A percentile compares a stretch with the other conserved stretches of the same genome.
Conservation (phyloP, 2,888 invertebrate genomes). For the Tholera decimalis region DNA sequence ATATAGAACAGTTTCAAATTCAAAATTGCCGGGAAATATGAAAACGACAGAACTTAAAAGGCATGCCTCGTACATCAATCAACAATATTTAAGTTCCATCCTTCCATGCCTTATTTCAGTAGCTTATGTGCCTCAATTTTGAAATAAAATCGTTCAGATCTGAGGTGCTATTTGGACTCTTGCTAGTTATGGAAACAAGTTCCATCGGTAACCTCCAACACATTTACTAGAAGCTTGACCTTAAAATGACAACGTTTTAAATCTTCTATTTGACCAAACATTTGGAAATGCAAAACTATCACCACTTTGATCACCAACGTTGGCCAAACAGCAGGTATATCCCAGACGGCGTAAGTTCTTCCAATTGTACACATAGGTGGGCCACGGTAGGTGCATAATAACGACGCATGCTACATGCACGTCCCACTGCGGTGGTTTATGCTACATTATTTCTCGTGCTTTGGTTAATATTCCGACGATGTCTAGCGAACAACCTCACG, state of each 20-base stretch:
- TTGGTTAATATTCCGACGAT: constrained; percentile 84
- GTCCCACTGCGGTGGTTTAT: constrained; percentile 84
- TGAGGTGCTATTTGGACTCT: no score
- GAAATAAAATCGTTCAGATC: no score
- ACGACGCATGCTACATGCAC: constrained; percentile 79
- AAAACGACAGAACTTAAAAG: no score
- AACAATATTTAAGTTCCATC: no score
- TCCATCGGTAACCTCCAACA: background rate
- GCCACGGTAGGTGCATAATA: constrained; percentile 67
- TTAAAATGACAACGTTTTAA: background rate
- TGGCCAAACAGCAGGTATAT: constrained; percentile 17
- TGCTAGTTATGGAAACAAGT: background rate
- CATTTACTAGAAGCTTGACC: background rate
- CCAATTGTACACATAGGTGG: constrained; percentile 50
- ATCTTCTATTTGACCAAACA: constrained; percentile 8
- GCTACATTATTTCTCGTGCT: constrained; percentile 85
- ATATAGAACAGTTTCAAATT: no score
- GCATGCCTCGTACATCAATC: no score
- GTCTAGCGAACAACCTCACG: constrained; percentile 76
- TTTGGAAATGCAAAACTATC: constrained; percentile 13
- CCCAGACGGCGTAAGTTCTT: constrained; percentile 37
- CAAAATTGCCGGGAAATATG: no score
- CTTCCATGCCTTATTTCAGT: no score
- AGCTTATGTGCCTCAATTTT: no score
- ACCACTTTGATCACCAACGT: constrained; percentile 23